These are phyloP conservation scores for Ptilonorhynchus violaceus DNA, from an alignment of 2,113 vertebrate species.

Conservation along the genomic window DNA sequence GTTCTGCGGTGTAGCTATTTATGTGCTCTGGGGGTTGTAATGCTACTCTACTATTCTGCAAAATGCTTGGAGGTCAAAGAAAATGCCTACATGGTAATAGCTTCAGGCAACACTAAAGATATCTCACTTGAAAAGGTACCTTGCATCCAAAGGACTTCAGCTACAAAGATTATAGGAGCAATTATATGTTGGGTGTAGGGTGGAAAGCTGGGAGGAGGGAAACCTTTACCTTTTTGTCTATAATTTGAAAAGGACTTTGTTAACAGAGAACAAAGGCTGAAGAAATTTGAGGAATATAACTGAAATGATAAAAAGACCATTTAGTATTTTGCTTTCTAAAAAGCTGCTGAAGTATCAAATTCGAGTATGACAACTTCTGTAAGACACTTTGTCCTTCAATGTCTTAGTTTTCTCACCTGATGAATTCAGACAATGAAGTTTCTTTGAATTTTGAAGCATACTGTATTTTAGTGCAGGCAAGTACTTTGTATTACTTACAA, in stretches of 20 bases:
- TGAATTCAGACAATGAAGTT: not conserved
- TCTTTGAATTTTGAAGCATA: not conserved
- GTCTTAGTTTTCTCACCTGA: not conserved
- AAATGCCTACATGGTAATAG: fast-evolving
- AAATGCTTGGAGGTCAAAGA: not conserved
- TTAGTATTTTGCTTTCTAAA: not conserved
- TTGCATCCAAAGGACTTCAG: not conserved
- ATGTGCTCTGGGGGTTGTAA: not conserved
- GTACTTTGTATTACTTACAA: not conserved
- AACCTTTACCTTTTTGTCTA: not conserved
- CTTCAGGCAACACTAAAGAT: not conserved
- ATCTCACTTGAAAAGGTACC: not conserved
- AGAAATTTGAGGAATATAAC: not conserved
- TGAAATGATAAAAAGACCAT: not conserved
- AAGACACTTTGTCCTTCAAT: not conserved
- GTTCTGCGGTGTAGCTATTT: not conserved
- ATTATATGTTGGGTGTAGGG: not conserved
- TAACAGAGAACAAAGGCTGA: not conserved
- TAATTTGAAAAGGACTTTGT: not conserved
- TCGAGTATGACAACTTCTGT: not conserved
- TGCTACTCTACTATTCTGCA: not conserved
- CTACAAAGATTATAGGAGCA: not conserved
- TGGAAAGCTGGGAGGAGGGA: not conserved
- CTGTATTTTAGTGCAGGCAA: not conserved
- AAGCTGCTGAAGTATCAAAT: not conserved